Base-by-base conservation (phyloP, 2,888 invertebrate species). In the Acanthosepion lycidas region DNA sequence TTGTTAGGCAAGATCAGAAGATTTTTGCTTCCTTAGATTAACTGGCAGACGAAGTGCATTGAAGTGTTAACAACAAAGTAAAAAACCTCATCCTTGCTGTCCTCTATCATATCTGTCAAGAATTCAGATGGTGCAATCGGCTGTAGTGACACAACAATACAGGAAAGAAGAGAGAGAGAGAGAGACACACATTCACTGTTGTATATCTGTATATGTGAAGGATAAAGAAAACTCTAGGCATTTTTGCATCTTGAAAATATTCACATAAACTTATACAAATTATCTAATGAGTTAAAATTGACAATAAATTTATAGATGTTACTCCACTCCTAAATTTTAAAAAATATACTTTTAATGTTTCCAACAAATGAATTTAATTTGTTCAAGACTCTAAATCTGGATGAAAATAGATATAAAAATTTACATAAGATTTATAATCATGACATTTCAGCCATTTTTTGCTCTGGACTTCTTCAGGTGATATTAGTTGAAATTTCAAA, bases 71-170 rank as follows among this genome's bases (percentile, higher is more conserved):
- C 6, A 33, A 78, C 28, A 28, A 78, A 23, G 33, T 0, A n/a
- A 78, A 78, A 78, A 33, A 78, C 78, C 78, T 78, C 78, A 78
- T 78, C 78, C 33, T 78, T 23, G 20, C 18, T 23, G 12, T 78
- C 78, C n/a, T 78, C 78, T 78, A 78, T 78, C 78, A 78, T 78
- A 78, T 78, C 78, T 33, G n/a, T 33, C 78, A 78, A 78, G n/a
- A 78, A 78, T n/a, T 78, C 78, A n/a, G 78, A 78, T 12, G n/a
- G n/a, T 33, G 15, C 33, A 78, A 33, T 78, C 78, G 15, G n/a
- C 78, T 78, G 78, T 78, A 78, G 78, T 15, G 78, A 78, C 20
- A 33, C 20, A 33, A 33, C n/a, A 33, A 78, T 33, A 78, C 12
- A 12, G 28, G 28, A 78, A 78, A 78, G 9, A 78, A 78, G 28